These are phyloP conservation scores for Asteroscopus sphinx DNA, from an alignment of 2,888 invertebrate genomes.

Conservation along the genomic window DNA sequence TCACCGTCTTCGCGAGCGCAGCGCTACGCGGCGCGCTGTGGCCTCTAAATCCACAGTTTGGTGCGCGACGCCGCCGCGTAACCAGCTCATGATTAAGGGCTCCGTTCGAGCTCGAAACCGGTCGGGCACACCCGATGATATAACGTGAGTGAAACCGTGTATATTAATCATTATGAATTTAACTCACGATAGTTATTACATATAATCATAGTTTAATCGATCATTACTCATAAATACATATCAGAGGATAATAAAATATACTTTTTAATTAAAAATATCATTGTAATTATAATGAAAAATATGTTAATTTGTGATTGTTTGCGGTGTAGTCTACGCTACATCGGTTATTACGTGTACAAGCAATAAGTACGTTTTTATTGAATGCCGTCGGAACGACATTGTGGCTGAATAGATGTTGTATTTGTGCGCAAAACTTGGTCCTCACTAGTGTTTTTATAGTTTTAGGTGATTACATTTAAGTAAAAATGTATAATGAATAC, in stretches of 20 bases:
- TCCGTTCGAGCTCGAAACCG: too few species aligned
- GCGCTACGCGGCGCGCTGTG: too few species aligned
- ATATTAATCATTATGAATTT: too few species aligned
- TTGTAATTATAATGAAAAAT: slow-evolving; percentile 69
- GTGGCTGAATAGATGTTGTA: slow-evolving; percentile 85
- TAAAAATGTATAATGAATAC: slow-evolving; percentile 49
- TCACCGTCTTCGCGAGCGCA: too few species aligned
- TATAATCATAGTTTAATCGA: slow-evolving; percentile 44
- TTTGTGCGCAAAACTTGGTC: slow-evolving; percentile 83
- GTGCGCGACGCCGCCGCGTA: too few species aligned
- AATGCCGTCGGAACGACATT: slow-evolving; percentile 77
- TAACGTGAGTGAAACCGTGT: too few species aligned
- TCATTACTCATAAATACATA: slow-evolving; percentile 69
- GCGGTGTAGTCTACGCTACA: slow-evolving; percentile 74
- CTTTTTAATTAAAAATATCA: slow-evolving; percentile 63
- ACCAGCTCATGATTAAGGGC: too few species aligned
- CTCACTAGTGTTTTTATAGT: slow-evolving; percentile 72
- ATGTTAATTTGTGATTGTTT: slow-evolving; percentile 84
- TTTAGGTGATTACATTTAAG: slow-evolving; percentile 56
- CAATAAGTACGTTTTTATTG: slow-evolving; percentile 87
- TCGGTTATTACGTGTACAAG: slow-evolving; percentile 88
- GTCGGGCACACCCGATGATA: too few species aligned
- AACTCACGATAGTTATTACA: too few species aligned
- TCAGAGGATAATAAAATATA: slow-evolving; percentile 79
- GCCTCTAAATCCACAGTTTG: too few species aligned